Evolutionary conservation across 2,888 invertebrate species (phyloP), one percentile per base, ranked within the genome.

Genomic region (Pycnomerus fuliginosus): DNA sequence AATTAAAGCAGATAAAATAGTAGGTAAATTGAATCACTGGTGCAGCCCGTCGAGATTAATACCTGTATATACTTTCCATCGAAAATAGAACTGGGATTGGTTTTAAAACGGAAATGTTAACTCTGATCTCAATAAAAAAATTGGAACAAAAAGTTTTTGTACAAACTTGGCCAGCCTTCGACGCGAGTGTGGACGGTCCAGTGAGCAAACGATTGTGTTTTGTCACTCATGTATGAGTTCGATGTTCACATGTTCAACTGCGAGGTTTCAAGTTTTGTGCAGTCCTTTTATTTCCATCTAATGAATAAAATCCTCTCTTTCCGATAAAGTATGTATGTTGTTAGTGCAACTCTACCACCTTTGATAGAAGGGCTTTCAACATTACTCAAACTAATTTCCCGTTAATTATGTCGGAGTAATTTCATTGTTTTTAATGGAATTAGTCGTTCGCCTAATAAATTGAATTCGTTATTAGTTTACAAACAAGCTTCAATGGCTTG

Each of bases 141-240:
- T n/a, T n/a, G 51, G 52, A 58, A 56, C 58, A 62, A 53, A 53
- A 61, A 60, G 55, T 56, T 63, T 64, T 62, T 66, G 61, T 67
- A 59, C 60, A 62, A 63, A 68, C 62, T 65, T 68, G 62, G 59
- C 62, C 65, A 65, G 64, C 65, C 65, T 65, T 64, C 66, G 64
- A 59, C 61, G 59, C 61, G 58, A 59, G 54, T 50, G 42, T 40
- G 50, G 57, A 65, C 57, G 70, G 67, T 68, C 62, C 59, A 61
- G 53, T 66, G 67, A 56, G 58, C 65, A 61, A 50, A 27, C 65
- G 60, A 70, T 70, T 70, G 69, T 69, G 60, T 68, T 68, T 67
- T 60, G 61, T 64, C 68, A 62, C 59, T 69, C 68, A 69, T 69
- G 69, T 68, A 68, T 67, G 65, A 60, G 59, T 25, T 29, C 34